phyloP scores from a whole-genome alignment of 2,113 vertebrate species.

The Ceuthmochares aereus region DNA sequence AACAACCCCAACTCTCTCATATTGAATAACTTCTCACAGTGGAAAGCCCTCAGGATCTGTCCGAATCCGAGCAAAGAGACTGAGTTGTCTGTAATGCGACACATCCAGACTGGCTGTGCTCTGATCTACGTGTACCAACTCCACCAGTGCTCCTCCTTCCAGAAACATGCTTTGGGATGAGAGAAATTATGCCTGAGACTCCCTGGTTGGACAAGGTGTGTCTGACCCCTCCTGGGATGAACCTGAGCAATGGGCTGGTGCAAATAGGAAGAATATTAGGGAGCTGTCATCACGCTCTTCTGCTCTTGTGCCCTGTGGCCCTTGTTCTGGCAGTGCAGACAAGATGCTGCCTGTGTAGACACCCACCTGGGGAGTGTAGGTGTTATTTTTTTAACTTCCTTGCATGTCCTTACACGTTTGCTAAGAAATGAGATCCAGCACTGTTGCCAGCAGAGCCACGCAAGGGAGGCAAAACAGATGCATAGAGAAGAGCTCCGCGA shows the following conservation, averaged over 20 bases:
- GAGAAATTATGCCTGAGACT: not conserved
- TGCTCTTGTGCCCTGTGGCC: not conserved
- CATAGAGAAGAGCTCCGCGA: fast-evolving
- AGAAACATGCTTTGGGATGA: not conserved
- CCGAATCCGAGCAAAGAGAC: not conserved
- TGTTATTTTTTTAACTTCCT: not conserved
- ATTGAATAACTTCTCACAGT: not conserved
- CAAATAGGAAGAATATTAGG: not conserved
- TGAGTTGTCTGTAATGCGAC: not conserved
- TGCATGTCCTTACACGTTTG: not conserved
- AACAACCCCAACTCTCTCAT: too few relatives aligned
- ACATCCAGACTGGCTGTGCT: not conserved
- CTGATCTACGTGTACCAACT: not conserved
- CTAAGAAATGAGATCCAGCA: not conserved
- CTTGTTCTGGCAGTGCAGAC: not conserved
- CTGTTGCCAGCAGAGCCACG: not conserved
- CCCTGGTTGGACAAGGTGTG: not conserved
- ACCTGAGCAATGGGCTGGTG: not conserved
- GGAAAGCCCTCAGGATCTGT: not conserved
- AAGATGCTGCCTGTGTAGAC: not conserved
- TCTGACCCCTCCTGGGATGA: not conserved
- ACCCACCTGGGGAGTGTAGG: not conserved
- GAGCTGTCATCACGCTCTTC: not conserved
- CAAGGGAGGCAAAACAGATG: not conserved
- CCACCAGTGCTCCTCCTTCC: not conserved